Evolutionary conservation across 2,888 invertebrate species (phyloP).

Genomic region (Perithous albicinctus): DNA sequence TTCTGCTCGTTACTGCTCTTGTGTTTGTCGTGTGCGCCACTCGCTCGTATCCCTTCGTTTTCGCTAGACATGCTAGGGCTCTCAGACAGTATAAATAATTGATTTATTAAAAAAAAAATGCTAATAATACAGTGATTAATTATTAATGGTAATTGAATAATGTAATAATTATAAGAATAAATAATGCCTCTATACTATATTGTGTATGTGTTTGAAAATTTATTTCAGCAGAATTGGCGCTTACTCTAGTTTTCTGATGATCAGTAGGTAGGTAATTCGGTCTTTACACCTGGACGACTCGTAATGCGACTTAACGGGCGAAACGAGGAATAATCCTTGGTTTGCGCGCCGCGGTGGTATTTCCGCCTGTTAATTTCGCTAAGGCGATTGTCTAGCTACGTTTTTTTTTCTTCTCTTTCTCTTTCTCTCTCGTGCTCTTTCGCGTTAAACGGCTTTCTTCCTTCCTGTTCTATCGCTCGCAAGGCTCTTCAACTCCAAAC

Average conservation of each 20-base stretch:
- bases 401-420: constrained; percentile 35
- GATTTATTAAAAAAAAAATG: too few relatives aligned
- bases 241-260: constrained; percentile 3
- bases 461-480: not conserved
- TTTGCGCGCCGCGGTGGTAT: constrained; percentile 63
- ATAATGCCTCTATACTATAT: not conserved
- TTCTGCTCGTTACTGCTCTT: too few relatives aligned
- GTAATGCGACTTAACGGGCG: constrained; percentile 68
- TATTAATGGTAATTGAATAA: not conserved
- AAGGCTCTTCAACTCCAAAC: constrained; percentile 11
- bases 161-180: not conserved
- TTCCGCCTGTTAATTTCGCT: constrained; percentile 79
- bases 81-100: too few relatives aligned
- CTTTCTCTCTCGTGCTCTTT: constrained; percentile 43
- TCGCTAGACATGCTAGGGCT: too few relatives aligned
- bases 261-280: constrained; percentile 49
- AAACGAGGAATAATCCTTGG: constrained; percentile 71
- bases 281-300: constrained; percentile 71
- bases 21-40: too few relatives aligned
- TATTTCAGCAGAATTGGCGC: not conserved
- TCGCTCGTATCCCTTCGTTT: too few relatives aligned
- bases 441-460: constrained; percentile 19
- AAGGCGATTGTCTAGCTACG: constrained; percentile 75
- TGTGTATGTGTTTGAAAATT: not conserved
- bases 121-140: too few relatives aligned